Evolutionary conservation across 2,797 vertebrate genomes (phyloP), one percentile per base, ranked within the genome.

Genomic region (Toxotes lorentzi): DNA sequence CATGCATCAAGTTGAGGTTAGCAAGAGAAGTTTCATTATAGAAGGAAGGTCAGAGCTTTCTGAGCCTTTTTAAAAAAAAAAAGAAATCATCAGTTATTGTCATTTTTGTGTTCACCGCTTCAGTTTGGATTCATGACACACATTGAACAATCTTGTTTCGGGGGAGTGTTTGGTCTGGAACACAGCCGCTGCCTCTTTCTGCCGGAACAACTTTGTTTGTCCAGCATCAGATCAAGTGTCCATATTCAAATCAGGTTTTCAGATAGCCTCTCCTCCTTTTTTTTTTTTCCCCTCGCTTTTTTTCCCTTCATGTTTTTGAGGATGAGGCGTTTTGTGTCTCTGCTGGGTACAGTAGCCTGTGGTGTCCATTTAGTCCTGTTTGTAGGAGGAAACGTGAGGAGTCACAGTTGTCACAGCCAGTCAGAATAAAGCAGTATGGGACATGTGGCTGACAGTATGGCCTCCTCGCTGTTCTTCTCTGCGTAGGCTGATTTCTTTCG

Each of bases 261-360:
- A 85, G 77, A 81, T 59, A 79, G 71, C 77, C 83, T 89, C 71
- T 88, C 84, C 84, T 89, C 79, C 27, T 57, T 76, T 73, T 74
- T 45, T 66, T 64, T 78, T 34, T 11, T 21, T 30, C 24, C 35
- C 30, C 17, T 75, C 71, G 71, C 40, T 65, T 66, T 79, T 34
- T 30, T 32, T 40, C 30, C 17, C 41, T 76, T 81, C 79, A 63
- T 85, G 68, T 87, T 85, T 89, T 86, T 78, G 81, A 91, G 86
- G 88, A 86, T 63, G 85, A 89, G 88, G 84, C 78, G 66, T 91
- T 89, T 91, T 92, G 87, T 91, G 88, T 93, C 83, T 85, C 12
- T 94, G 78, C 86, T 86, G 83, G 84, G 82, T 88, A 80, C 83
- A 88, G 88, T 91, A 88, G 79, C 92, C 89, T 85, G 84, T 89